Evolutionary conservation across 2,797 vertebrate species (phyloP).

Genomic region (Girardinus metallicus): DNA sequence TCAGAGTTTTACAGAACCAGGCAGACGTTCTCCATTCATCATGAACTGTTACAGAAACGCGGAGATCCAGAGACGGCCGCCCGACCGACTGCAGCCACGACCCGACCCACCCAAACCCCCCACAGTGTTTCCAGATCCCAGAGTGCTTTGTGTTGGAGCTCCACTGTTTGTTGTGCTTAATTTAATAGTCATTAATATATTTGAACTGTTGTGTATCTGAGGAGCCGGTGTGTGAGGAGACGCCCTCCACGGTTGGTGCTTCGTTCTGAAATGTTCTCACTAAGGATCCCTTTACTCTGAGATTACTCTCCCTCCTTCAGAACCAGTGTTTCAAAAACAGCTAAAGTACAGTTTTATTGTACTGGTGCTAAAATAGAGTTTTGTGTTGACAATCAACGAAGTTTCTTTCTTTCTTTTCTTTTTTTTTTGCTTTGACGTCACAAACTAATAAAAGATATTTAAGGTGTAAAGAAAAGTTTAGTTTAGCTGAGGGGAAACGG

Average conservation of each 20-base stretch:
- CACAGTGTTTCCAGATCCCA: slow-evolving; percentile 62
- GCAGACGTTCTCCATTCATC: slow-evolving; percentile 48
- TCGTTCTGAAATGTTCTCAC: slow-evolving; percentile 82
- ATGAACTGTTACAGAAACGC: slow-evolving; percentile 62
- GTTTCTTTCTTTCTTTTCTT: slow-evolving; percentile 32
- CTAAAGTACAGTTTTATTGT: slow-evolving; percentile 99
- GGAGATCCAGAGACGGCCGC: slow-evolving; percentile 54
- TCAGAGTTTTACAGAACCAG: slow-evolving; percentile 64
- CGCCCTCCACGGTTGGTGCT: slow-evolving; percentile 86
- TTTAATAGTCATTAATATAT: slow-evolving; percentile 90
- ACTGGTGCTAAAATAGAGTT: slow-evolving; percentile 96
- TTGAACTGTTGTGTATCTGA: slow-evolving; percentile 84
- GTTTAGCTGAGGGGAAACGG: slow-evolving; percentile 73
- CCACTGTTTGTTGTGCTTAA: slow-evolving; percentile 85
- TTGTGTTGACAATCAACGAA: slow-evolving; percentile 91
- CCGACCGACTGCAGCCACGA: slow-evolving; percentile 50
- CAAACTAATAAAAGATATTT: slow-evolving; percentile 86
- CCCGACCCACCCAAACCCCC: slow-evolving; percentile 31
- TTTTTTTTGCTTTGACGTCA: slow-evolving; percentile 82
- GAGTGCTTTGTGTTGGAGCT: slow-evolving; percentile 80
- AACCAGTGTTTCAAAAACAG: slow-evolving; percentile 85
- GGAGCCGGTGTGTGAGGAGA: slow-evolving; percentile 73
- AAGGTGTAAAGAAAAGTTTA: slow-evolving; percentile 80
- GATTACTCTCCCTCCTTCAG: slow-evolving; percentile 76
- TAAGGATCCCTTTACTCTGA: slow-evolving; percentile 81